A percentile compares a stretch with the other conserved stretches of the same genome.
These are phyloP conservation scores for Syrrhaptes paradoxus DNA, from an alignment of 2,113 vertebrate genomes.

Conservation along the genomic window DNA sequence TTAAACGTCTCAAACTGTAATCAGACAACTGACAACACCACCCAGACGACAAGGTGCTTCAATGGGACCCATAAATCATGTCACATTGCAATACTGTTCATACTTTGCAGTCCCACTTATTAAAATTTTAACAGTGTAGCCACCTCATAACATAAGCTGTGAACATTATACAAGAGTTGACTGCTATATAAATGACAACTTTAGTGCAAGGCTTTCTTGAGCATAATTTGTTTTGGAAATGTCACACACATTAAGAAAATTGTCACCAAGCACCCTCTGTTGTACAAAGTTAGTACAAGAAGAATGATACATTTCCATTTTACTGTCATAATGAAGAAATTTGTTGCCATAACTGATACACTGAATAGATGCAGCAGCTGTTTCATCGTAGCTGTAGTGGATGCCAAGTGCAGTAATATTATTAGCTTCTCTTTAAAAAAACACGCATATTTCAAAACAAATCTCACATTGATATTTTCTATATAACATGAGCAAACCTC, in stretches of 20 bases:
- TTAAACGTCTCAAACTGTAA: not conserved
- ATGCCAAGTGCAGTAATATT: constrained; percentile 40
- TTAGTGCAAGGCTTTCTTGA: constrained; percentile 45
- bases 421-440: constrained; percentile 34
- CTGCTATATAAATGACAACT: constrained; percentile 35
- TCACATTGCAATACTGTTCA: not conserved
- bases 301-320: constrained; percentile 76
- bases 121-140: constrained; percentile 32
- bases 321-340: constrained; percentile 74
- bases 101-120: not conserved
- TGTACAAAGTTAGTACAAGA: constrained; percentile 68
- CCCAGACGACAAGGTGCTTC: constrained; percentile 19
- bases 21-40: not conserved
- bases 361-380: constrained; percentile 71
- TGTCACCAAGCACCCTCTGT: constrained; percentile 75
- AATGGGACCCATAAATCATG: not conserved
- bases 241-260: constrained; percentile 64
- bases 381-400: constrained; percentile 42
- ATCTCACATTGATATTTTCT: constrained; percentile 6
- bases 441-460: constrained; percentile 40
- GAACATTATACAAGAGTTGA: constrained; percentile 18
- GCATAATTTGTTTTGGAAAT: constrained; percentile 65
- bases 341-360: constrained; percentile 65
- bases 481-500: not conserved
- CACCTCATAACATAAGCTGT: constrained; percentile 34